Conservation (phyloP, 2,113 vertebrate genomes). For the Phyllopteryx taeniolatus region DNA sequence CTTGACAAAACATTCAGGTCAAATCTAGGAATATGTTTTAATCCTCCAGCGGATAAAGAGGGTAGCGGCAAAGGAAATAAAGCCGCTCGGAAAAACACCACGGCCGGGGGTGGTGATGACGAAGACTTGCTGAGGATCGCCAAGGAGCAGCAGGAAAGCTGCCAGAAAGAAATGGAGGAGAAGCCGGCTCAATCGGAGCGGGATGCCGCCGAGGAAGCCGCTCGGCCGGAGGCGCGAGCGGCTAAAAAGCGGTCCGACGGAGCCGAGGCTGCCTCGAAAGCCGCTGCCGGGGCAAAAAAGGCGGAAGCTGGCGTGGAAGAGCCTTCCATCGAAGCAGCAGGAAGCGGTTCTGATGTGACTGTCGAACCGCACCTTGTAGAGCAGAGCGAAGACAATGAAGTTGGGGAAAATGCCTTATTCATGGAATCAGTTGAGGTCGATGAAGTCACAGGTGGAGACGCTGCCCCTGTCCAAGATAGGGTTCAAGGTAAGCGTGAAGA, state of each 20-base stretch:
- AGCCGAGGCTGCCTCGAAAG: constrained; percentile 36
- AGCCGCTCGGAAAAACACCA: constrained; percentile 58
- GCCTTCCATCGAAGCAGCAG: constrained; percentile 19
- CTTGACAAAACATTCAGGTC: neutral
- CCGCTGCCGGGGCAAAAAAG: constrained; percentile 37
- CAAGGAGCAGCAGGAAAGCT: constrained; percentile 65
- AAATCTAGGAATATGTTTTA: neutral
- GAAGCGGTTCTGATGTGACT: constrained; percentile 21
- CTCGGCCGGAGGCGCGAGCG: constrained; percentile 24
- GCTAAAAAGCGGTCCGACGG: constrained; percentile 40
- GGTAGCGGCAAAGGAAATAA: constrained; percentile 61
- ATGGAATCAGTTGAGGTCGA: constrained; percentile 14
- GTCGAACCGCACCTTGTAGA: constrained; percentile 1
- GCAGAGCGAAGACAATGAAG: constrained; percentile 12
- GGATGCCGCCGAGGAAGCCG: constrained; percentile 45
- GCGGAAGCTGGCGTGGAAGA: constrained; percentile 33
- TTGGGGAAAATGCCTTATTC: constrained; percentile 2
- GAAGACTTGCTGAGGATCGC: constrained; percentile 64
- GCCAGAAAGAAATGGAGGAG: constrained; percentile 63
- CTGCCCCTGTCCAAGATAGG: constrained; percentile 51
- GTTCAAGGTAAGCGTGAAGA: constrained; percentile 59
- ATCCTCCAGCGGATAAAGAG: constrained; percentile 63
- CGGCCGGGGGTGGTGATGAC: constrained; percentile 51
- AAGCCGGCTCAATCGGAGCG: constrained; percentile 52
- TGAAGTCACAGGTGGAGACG: constrained; percentile 31